Evolutionary conservation across 2,888 invertebrate genomes (phyloP).

Genomic region (Eretmocerus hayati): DNA sequence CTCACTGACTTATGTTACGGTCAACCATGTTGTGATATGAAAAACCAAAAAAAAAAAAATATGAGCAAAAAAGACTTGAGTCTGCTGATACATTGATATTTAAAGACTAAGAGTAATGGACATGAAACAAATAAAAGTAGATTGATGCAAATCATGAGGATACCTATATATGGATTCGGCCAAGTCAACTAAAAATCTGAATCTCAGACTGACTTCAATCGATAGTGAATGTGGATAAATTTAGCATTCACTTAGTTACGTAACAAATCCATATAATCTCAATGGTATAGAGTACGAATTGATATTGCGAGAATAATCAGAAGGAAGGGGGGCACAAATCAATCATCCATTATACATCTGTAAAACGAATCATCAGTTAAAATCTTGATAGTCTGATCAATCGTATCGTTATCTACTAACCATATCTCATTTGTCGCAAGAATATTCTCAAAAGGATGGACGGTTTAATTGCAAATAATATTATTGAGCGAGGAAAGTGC

Average conservation of each 20-base stretch:
- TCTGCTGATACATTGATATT: constrained; percentile 15
- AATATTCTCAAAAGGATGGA: too few relatives aligned
- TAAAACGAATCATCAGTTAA: not conserved
- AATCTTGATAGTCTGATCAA: too few relatives aligned
- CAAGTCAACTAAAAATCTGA: constrained; percentile 14
- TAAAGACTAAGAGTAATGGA: constrained; percentile 17
- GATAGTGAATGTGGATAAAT: constrained; percentile 11
- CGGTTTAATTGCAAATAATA: too few relatives aligned
- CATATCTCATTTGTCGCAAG: too few relatives aligned
- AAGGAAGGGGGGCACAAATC: constrained; percentile 4
- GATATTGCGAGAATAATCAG: too few relatives aligned
- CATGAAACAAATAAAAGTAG: constrained; percentile 5
- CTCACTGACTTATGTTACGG: constrained; percentile 1
- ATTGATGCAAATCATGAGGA: constrained; percentile 10
- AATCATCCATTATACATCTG: not conserved
- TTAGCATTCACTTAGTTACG: too few relatives aligned
- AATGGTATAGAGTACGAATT: too few relatives aligned
- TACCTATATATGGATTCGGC: constrained; percentile 7
- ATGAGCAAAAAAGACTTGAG: constrained; percentile 17
- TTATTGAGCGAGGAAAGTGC: too few relatives aligned
- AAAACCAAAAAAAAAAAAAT: constrained; percentile 9
- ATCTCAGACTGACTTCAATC: constrained; percentile 16
- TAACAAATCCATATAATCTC: too few relatives aligned
- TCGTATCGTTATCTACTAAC: too few relatives aligned
- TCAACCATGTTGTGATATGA: constrained; percentile 7